phyloP scores from a whole-genome alignment of 2,113 vertebrate species.

The Phasianus colchicus region DNA sequence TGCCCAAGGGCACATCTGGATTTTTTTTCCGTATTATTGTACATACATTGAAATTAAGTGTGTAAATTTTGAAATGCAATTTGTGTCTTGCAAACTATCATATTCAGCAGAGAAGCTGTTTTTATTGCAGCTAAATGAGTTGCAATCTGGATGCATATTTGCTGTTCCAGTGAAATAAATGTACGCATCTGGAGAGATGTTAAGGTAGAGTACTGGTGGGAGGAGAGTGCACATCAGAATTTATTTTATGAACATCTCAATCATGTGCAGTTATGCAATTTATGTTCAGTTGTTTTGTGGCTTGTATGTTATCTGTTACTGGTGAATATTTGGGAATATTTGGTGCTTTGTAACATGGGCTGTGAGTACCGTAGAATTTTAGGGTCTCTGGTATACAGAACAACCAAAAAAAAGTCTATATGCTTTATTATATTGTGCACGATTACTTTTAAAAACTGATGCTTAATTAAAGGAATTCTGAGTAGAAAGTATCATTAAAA shows the following conservation, averaged over 20 bases:
- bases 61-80: conserved; percentile 8
- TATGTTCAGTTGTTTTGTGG: not conserved
- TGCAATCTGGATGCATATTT: conserved; percentile 20
- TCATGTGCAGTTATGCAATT: conserved; percentile 17
- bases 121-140: conserved; percentile 11
- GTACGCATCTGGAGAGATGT: conserved; percentile 31
- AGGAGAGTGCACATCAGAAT: not conserved
- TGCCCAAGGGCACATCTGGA: not conserved
- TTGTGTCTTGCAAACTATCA: not conserved
- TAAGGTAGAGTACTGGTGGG: conserved; percentile 9
- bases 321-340: not conserved
- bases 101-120: conserved; percentile 41
- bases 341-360: not conserved
- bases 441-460: not conserved
- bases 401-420: not conserved
- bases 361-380: not conserved
- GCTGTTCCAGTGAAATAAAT: conserved; percentile 4
- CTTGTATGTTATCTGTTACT: not conserved
- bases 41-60: not conserved
- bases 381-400: not conserved
- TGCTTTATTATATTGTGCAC: not conserved
- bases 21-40: not conserved
- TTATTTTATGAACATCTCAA: conserved; percentile 1
- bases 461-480: not conserved
- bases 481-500: not conserved